Percentiles rank a stretch among this genome's conserved stretches.
Evolutionary conservation across 2,888 invertebrate genomes (phyloP).

Genomic region (Chorisops tibialis): DNA sequence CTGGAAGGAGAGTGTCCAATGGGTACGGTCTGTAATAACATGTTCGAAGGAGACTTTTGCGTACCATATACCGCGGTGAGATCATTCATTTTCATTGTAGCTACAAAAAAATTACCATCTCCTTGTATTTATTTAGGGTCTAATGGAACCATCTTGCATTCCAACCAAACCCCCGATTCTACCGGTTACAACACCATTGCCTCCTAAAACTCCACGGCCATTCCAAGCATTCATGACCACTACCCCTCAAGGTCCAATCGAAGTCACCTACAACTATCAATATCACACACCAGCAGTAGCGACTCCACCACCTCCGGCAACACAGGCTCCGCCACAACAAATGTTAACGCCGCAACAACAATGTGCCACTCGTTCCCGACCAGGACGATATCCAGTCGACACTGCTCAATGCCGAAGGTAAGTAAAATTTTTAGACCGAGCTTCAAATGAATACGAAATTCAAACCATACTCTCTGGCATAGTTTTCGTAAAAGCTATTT

Average conservation of each 20-base stretch:
- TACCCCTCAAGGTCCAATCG: not conserved
- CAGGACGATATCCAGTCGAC: conserved; percentile 14
- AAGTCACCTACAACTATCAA: conserved; percentile 9
- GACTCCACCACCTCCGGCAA: not conserved
- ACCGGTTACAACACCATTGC: conserved; percentile 1
- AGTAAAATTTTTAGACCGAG: not conserved
- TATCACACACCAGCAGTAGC: conserved; percentile 4
- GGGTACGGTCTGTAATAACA: conserved; percentile 2
- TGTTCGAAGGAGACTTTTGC: conserved; percentile 15
- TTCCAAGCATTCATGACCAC: not conserved
- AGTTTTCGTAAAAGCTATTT: too few species aligned
- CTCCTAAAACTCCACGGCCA: not conserved
- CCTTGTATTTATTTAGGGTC: not conserved
- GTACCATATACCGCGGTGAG: not conserved
- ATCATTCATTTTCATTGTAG: too few species aligned
- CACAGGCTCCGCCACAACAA: not conserved
- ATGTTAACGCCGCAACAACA: conserved; percentile 16
- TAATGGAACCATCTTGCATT: conserved; percentile 3
- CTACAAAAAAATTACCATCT: too few species aligned
- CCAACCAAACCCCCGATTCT: not conserved
- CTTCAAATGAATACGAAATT: too few species aligned
- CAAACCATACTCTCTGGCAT: not conserved
- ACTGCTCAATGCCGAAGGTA: conserved; percentile 13
- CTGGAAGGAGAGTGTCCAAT: conserved; percentile 6
- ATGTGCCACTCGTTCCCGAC: not conserved